Conservation (phyloP, 37 sponge, comb jelly and placozoan species). For the Chondrilla cf. caribensis region DNA sequence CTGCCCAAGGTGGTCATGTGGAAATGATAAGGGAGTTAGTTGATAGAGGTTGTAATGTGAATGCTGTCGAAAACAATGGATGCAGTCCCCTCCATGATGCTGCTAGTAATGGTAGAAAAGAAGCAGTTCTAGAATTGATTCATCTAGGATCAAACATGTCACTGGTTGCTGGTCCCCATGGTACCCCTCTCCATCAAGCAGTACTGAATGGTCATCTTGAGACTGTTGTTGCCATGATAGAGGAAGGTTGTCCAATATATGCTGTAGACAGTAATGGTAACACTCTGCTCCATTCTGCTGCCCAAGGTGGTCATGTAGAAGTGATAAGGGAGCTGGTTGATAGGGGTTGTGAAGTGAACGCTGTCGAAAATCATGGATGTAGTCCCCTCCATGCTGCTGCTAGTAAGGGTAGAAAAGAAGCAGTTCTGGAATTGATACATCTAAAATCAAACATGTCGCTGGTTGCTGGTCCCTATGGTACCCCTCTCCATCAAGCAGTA, state of each 20-base stretch:
- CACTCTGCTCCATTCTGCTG: background rate
- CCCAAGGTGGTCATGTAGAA: background rate
- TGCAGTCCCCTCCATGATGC: background rate
- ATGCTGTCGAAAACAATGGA: background rate
- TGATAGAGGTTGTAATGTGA: background rate
- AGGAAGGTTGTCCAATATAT: background rate
- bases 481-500: background rate
- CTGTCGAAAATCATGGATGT: background rate
- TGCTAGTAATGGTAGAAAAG: background rate
- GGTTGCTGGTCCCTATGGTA: background rate
- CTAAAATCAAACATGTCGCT: background rate
- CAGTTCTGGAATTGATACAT: background rate
- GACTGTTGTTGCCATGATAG: background rate
- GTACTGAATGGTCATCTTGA: background rate
- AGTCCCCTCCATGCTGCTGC: background rate
- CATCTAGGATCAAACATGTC: background rate
- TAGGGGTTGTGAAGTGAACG: background rate
- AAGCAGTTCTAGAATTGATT: background rate
- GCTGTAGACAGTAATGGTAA: background rate
- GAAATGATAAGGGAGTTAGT: background rate
- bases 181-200: background rate
- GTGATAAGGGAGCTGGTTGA: background rate
- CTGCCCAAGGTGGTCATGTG: background rate
- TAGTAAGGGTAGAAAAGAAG: background rate
- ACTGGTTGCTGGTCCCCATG: background rate